Conservation (phyloP, 1,140 invertebrate species). For the Oppia nitens region DNA sequence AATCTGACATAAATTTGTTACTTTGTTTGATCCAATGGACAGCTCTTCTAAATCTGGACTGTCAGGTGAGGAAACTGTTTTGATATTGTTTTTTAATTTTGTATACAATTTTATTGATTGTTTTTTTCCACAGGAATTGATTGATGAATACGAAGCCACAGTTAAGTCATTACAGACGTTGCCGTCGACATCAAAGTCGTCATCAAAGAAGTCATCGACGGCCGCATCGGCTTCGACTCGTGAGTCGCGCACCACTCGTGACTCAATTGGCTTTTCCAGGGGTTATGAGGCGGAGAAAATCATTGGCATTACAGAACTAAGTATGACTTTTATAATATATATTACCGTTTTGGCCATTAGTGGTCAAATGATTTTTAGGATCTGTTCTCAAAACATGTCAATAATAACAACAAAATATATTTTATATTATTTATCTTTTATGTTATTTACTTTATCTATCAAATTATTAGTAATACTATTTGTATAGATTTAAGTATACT, state of each 20-base stretch:
- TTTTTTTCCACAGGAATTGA: neutral
- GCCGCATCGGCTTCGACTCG: neutral
- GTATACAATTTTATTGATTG: neutral
- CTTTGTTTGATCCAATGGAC: neutral
- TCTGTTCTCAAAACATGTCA: too few relatives aligned
- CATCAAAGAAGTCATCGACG: neutral
- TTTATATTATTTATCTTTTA: too few relatives aligned
- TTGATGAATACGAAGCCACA: neutral
- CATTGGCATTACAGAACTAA: conserved; percentile 70
- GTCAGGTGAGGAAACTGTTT: neutral
- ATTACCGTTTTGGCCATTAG: too few relatives aligned
- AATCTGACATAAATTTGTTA: neutral
- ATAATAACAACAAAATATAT: too few relatives aligned
- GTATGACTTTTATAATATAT: too few relatives aligned
- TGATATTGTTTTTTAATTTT: neutral
- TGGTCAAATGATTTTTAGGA: neutral
- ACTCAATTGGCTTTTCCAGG: neutral
- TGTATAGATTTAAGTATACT: too few relatives aligned
- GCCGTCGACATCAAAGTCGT: neutral
- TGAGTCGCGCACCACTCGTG: neutral
- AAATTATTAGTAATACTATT: too few relatives aligned
- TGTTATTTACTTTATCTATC: too few relatives aligned
- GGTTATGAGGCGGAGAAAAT: conserved; percentile 66
- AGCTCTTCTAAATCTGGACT: neutral
- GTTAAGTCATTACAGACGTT: too few relatives aligned